Evolutionary conservation across 53 echinoderm and acorn worm genomes (phyloP), one percentile per base, ranked within the genome.

Genomic region (Holothuria leucospilota): DNA sequence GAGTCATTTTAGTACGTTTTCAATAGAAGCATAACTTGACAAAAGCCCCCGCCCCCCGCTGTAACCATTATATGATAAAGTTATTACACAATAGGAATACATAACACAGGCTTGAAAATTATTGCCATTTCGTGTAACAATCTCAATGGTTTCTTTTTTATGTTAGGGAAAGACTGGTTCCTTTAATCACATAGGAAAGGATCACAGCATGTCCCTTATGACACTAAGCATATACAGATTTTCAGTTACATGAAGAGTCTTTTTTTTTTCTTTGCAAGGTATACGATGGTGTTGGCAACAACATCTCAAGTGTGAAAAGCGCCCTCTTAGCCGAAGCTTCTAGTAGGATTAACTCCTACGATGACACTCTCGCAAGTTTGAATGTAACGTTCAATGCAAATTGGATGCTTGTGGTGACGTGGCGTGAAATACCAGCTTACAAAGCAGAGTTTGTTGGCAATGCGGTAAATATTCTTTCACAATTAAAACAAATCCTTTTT

Each of bases 351-450:
- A 53, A 66, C 39, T 63, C 73, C 15, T 85, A 77, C 56, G 84
- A 91, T 29, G 61, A 86, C 13, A 72, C 66, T 29, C 71, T 93
- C 61, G 34, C 63, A 18, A 41, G 71, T 40, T 92, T 96, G 69
- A 96, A 86, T 84, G 94, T 90, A 2, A 94, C 94, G 5, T 93
- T 93, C 53, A 88, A 62, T 71, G 93, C 88, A 24, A 91, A 87
- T n/a, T 96, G 96, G 96, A 94, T 96, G 92, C 75, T 94, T 13
- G 81, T 96, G n/a, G 87, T 96, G 0, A 96, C 96, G 1, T 96
- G 96, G 96, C 65, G 53, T 5, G 60, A 89, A 20, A 73, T 96
- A 28, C 96, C 96, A 63, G 84, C 92, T 5, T 94, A 74, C 61
- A 88, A 59, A 52, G 79, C 79, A 2, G 79, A 78, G 29, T 78